These are phyloP conservation scores for Cotesia chilonis DNA, from an alignment of 1,140 invertebrate genomes.

Conservation along the genomic window DNA sequence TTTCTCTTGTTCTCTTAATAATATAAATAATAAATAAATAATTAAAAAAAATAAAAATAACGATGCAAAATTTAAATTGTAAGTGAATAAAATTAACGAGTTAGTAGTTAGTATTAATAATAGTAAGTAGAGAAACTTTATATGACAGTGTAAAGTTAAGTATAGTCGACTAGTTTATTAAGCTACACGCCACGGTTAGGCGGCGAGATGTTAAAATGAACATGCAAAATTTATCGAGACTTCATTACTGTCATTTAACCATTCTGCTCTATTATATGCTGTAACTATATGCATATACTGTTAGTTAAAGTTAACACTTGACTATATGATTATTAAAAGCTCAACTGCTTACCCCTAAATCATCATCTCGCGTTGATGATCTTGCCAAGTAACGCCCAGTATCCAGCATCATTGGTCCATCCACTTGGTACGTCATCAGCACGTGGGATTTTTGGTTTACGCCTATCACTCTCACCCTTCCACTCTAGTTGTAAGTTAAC, in stretches of 20 bases:
- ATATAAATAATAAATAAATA: too few relatives aligned
- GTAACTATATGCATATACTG: conserved; percentile 21
- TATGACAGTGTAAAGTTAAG: too few relatives aligned
- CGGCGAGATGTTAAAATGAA: neutral
- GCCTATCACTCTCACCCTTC: conserved; percentile 47
- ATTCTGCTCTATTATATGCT: neutral
- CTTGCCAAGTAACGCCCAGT: conserved; percentile 60
- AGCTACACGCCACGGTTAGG: conserved; percentile 28
- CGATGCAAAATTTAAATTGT: too few relatives aligned
- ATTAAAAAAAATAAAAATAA: too few relatives aligned
- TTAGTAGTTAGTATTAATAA: too few relatives aligned
- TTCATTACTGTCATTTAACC: conserved; percentile 55
- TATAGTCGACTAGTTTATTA: conserved; percentile 29
- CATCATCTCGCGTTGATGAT: conserved; percentile 36
- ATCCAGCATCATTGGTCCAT: conserved; percentile 42
- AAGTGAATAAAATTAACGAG: too few relatives aligned
- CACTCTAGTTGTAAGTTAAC: conserved; percentile 42
- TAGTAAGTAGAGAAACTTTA: too few relatives aligned
- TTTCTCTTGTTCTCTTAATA: too few relatives aligned
- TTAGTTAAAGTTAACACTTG: too few relatives aligned
- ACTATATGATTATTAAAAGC: conserved; percentile 54
- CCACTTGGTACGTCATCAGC: conserved; percentile 22
- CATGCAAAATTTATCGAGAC: conserved; percentile 34
- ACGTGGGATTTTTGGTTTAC: conserved; percentile 41
- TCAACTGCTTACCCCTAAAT: conserved; percentile 34